These are phyloP conservation scores for Octopus sinensis DNA, from an alignment of 1,140 invertebrate species.

Conservation along the genomic window DNA sequence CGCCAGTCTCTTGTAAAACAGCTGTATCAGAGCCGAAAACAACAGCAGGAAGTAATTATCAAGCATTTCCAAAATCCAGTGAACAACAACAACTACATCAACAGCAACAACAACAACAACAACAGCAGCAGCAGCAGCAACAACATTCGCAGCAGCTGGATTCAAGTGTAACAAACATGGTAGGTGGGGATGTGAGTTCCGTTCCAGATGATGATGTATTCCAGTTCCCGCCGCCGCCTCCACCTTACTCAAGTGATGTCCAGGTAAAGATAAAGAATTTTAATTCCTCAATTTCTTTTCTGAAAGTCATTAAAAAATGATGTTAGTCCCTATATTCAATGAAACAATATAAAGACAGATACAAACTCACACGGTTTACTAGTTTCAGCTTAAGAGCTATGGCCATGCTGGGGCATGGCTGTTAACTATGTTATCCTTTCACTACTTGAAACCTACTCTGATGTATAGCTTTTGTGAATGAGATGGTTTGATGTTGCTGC, in stretches of 20 bases:
- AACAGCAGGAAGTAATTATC: neutral
- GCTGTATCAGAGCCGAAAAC: neutral
- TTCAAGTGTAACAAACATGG: neutral
- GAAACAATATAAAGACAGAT: too few species aligned
- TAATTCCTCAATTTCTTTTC: too few species aligned
- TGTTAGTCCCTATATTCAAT: too few species aligned
- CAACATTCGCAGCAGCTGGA: neutral
- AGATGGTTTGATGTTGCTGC: too few species aligned
- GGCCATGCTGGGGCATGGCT: too few species aligned
- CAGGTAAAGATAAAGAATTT: neutral
- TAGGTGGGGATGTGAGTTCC: neutral
- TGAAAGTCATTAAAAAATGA: too few species aligned
- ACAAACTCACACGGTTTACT: too few species aligned
- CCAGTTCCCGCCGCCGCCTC: neutral
- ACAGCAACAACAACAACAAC: neutral
- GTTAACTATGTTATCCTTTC: too few species aligned
- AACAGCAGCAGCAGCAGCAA: neutral
- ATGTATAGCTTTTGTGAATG: too few species aligned
- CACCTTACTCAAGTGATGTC: constrained; percentile 7
- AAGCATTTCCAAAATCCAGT: neutral
- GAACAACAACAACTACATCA: constrained; percentile 1
- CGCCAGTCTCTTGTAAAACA: neutral
- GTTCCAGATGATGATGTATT: neutral
- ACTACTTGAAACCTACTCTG: too few species aligned
- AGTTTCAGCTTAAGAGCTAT: too few species aligned